These are phyloP conservation scores for Hylaeus anthracinus DNA, from an alignment of 1,140 invertebrate genomes.

Conservation along the genomic window DNA sequence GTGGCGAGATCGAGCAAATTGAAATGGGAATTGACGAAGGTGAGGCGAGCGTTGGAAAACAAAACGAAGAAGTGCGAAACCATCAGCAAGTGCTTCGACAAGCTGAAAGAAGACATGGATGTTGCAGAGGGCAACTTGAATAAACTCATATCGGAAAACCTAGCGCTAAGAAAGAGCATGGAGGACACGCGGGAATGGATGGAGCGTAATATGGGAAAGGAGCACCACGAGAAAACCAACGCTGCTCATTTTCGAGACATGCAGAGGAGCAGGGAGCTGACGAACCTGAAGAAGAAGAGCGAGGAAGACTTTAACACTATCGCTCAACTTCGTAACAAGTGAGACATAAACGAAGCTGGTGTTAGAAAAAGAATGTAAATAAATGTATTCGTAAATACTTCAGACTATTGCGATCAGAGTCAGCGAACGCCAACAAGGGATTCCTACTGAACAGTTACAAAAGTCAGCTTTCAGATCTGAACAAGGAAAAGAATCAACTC, in stretches of 20 bases:
- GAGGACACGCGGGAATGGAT: constrained; percentile 59
- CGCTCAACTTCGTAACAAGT: constrained; percentile 56
- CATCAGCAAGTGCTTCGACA: constrained; percentile 48
- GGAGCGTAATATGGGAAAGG: constrained; percentile 33
- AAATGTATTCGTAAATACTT: neutral
- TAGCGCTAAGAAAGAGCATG: constrained; percentile 50
- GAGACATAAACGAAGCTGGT: neutral
- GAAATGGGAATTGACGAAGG: constrained; percentile 42
- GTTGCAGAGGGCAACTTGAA: constrained; percentile 49
- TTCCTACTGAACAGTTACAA: constrained; percentile 63
- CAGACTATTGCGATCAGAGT: constrained; percentile 58
- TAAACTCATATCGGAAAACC: constrained; percentile 55
- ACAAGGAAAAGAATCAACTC: constrained; percentile 50
- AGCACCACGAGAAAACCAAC: constrained; percentile 42
- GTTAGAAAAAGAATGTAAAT: no score
- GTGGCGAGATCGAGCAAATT: constrained; percentile 43
- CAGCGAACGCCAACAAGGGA: constrained; percentile 56
- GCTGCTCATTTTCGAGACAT: constrained; percentile 33
- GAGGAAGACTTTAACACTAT: constrained; percentile 55
- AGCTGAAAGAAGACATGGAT: constrained; percentile 54
- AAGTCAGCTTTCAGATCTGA: constrained; percentile 50
- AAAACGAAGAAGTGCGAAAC: constrained; percentile 51
- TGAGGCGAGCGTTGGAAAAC: constrained; percentile 21
- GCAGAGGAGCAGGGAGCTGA: constrained; percentile 50
- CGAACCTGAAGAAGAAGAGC: constrained; percentile 59